Conservation (phyloP, 2,888 invertebrate species). For the Brachylomia viminalis region DNA sequence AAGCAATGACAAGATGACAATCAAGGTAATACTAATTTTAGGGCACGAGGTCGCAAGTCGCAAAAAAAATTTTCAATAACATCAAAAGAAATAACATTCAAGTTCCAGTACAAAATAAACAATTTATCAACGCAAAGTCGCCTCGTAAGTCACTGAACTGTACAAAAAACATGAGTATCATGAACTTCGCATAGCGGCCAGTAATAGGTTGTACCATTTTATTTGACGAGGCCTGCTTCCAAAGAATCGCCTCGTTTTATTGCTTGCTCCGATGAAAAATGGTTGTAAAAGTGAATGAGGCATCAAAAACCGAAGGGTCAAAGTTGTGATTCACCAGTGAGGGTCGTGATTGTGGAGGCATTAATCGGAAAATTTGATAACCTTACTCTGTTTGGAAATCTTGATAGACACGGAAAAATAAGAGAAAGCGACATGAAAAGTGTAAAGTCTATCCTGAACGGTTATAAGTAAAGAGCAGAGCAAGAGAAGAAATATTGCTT, state of each 20-base stretch:
- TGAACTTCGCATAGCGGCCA: slow-evolving; percentile 48
- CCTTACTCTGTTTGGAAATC: no score
- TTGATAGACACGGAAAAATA: background rate
- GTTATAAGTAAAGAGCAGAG: background rate
- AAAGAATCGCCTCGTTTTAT: slow-evolving; percentile 48
- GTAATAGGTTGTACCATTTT: slow-evolving; percentile 57
- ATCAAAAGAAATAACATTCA: background rate
- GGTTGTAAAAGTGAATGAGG: slow-evolving; percentile 68
- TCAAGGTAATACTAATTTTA: background rate
- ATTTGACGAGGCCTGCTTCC: slow-evolving; percentile 52
- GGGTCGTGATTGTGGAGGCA: slow-evolving; percentile 68
- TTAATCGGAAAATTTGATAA: slow-evolving; percentile 72
- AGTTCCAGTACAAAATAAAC: slow-evolving; percentile 13
- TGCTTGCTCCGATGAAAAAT: slow-evolving; percentile 61
- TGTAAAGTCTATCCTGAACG: background rate
- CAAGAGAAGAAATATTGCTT: background rate
- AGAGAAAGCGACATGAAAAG: background rate
- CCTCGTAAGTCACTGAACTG: slow-evolving; percentile 49
- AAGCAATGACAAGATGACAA: no score
- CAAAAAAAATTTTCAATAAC: background rate
- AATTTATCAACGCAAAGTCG: slow-evolving; percentile 21
- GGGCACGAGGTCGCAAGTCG: background rate
- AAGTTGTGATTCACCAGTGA: slow-evolving; percentile 67
- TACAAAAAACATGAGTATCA: slow-evolving; percentile 32
- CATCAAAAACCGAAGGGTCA: slow-evolving; percentile 69